Evolutionary conservation across 1,140 invertebrate genomes (phyloP).

Genomic region (Cotesia typhae): DNA sequence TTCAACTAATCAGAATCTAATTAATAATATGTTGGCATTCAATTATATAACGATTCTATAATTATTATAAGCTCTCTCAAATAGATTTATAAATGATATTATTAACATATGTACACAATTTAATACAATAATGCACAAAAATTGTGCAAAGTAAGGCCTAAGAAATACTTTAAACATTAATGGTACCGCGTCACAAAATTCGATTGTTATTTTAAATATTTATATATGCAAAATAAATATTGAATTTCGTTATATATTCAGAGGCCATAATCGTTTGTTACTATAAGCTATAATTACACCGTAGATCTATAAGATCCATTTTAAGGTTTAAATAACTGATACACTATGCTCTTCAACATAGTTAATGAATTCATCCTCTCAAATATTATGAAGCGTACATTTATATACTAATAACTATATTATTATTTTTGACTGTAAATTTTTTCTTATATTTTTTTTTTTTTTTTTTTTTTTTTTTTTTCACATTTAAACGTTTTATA

Average conservation of each 20-base stretch:
- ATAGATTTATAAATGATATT: constrained; percentile 18
- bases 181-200: background rate
- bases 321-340: too few relatives aligned
- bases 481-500: constrained; percentile 31
- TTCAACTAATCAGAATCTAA: background rate
- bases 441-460: constrained; percentile 15
- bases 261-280: constrained; percentile 8
- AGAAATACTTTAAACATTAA: constrained; percentile 22
- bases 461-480: background rate
- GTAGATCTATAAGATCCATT: constrained; percentile 12
- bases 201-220: background rate
- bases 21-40: constrained; percentile 26
- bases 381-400: background rate
- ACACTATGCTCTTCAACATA: background rate
- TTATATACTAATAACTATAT: background rate
- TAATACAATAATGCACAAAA: constrained; percentile 33
- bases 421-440: background rate
- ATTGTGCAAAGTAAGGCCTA: constrained; percentile 35
- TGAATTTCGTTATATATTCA: background rate
- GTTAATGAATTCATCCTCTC: constrained; percentile 8
- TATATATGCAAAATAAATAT: constrained; percentile 6
- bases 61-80: constrained; percentile 12
- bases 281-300: background rate
- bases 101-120: constrained; percentile 36
- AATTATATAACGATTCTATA: background rate